These are phyloP conservation scores for Melospiza georgiana DNA, from an alignment of 2,113 vertebrate genomes.

Conservation along the genomic window DNA sequence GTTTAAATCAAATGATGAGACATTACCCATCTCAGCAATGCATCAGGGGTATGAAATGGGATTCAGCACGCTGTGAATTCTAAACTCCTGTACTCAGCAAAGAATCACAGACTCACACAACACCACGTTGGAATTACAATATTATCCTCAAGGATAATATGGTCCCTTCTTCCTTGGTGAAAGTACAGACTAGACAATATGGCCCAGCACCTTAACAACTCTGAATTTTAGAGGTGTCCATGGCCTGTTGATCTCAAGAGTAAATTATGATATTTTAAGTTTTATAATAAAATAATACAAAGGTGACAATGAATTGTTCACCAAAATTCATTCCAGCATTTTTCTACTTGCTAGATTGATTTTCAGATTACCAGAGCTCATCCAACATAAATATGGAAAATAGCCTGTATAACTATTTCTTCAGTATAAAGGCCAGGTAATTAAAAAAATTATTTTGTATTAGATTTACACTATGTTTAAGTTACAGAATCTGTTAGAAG, in stretches of 20 bases:
- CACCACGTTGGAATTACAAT: not conserved
- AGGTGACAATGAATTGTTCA: not conserved
- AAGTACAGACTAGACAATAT: not conserved
- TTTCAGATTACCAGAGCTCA: not conserved
- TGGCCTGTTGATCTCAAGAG: not conserved
- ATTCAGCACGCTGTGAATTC: constrained; percentile 6
- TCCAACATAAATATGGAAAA: not conserved
- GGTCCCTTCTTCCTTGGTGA: not conserved
- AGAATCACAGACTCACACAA: not conserved
- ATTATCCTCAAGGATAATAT: not conserved
- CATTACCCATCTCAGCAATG: not conserved
- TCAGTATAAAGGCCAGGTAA: not conserved
- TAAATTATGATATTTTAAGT: not conserved
- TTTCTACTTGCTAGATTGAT: not conserved
- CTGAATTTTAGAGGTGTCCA: not conserved
- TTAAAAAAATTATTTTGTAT: not conserved
- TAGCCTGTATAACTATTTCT: not conserved
- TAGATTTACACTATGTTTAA: not conserved
- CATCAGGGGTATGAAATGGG: constrained; percentile 29
- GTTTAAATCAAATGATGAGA: constrained; percentile 38
- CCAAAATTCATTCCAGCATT: not conserved
- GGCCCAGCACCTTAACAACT: not conserved
- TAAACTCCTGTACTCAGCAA: not conserved
- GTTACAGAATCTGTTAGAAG: not conserved
- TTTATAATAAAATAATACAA: not conserved